Base-by-base conservation (phyloP, 2,888 invertebrate genomes). In the Acanthopleura granulata region DNA sequence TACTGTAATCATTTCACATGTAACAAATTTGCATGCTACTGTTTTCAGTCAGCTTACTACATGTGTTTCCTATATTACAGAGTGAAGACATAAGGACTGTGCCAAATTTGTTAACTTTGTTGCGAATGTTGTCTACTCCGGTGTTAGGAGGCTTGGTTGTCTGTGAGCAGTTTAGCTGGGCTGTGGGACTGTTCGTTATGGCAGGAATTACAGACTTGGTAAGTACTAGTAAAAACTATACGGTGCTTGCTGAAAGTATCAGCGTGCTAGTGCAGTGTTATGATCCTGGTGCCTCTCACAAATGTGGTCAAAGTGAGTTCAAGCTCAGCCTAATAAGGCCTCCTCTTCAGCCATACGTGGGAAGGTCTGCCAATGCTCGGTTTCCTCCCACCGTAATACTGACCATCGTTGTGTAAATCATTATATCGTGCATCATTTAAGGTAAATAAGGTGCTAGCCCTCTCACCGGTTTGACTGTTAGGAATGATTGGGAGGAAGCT, bases 141-240 rank as follows among this genome's bases (percentile, higher is more conserved):
- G 94, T 95, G 87, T 92, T 99, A 79, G 97, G 97, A 30, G 95
- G 96, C 91, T 93, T 97, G 69, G 96, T 99, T 82, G 89, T 98
- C 22, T 93, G 95, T 83, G 94, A 94, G 40, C 92, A 95, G 81
- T 98, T 95, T 90, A 81, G 91, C 77, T 91, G 94, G 80, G 98
- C 98, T 0, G 92, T 97, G 80, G 94, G 94, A 72, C 90, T 99
- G 74, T 93, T 99, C 85, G 93, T 94, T 49, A 92, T 95, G 85
- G 98, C 98, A 80, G 98, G 97, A 79, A 88, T 97, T 0, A 96
- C 97, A 69, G 99, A 99, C 92, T 90, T 97, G 92, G 97, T 97
- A 92, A 92, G 92, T 76, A 51, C 40, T 40, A 40, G n/a, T n/a
- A n/a, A n/a, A n/a, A n/a, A 40, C 9, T 40, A 40, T 40, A 40